phyloP scores from a whole-genome alignment of 2,113 vertebrate species.

The Hirundichthys speculiger region DNA sequence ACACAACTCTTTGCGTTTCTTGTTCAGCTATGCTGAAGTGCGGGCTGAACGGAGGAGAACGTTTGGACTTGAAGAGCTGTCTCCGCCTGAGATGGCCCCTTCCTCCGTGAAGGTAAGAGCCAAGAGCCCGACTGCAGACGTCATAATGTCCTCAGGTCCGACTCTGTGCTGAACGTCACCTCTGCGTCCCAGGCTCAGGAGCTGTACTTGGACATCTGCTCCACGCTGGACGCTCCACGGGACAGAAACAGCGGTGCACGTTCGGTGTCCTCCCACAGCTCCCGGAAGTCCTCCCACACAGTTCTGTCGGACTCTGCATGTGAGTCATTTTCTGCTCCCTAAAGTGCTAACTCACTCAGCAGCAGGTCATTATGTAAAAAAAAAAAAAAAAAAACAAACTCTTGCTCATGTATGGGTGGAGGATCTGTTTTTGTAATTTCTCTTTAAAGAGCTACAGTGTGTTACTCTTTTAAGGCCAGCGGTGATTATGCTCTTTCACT shows the following conservation, averaged over 20 bases:
- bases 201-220: conserved; percentile 78
- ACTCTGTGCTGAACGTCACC: background rate
- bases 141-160: background rate
- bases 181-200: conserved; percentile 76
- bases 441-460: background rate
- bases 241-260: conserved; percentile 76
- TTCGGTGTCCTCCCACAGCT: conserved; percentile 84
- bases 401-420: conserved; percentile 2
- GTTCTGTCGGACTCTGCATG: conserved; percentile 81
- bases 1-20: background rate
- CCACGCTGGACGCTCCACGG: conserved; percentile 68
- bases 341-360: conserved; percentile 47
- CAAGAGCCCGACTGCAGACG: background rate
- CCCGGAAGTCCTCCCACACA: conserved; percentile 81
- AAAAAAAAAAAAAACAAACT: conserved; percentile 1
- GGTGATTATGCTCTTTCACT: background rate
- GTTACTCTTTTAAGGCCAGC: background rate
- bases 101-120: conserved; percentile 85
- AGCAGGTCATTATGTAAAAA: conserved; percentile 24
- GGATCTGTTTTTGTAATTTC: conserved; percentile 1
- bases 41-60: conserved; percentile 87
- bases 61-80: conserved; percentile 87
- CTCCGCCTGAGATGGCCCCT: conserved; percentile 83
- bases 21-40: conserved; percentile 87
- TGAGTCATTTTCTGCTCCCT: conserved; percentile 75